Evolutionary conservation across 2,797 vertebrate genomes (phyloP).

Genomic region (Heterohyrax brucei): DNA sequence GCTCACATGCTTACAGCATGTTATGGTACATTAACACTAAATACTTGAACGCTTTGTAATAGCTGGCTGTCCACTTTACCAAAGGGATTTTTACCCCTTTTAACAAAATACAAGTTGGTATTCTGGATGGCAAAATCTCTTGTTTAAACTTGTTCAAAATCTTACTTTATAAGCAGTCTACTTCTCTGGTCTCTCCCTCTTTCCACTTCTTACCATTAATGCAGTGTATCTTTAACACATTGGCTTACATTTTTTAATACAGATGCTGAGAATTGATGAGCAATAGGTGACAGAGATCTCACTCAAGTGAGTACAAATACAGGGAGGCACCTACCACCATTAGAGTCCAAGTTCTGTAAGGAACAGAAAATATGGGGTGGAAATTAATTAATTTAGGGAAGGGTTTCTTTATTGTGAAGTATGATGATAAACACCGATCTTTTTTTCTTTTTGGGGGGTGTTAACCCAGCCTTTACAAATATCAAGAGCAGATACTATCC

Average conservation of each 20-base stretch:
- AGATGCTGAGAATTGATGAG: conserved; percentile 10
- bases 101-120: neutral
- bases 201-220: conserved; percentile 7
- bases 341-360: neutral
- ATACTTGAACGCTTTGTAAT: conserved; percentile 9
- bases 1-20: neutral
- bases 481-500: neutral
- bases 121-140: conserved; percentile 28
- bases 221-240: neutral
- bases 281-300: neutral
- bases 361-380: neutral
- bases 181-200: neutral
- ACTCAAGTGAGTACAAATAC: neutral
- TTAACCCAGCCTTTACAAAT: neutral
- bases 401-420: neutral
- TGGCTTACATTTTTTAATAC: neutral
- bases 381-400: conserved; percentile 1
- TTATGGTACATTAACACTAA: neutral
- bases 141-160: conserved; percentile 58
- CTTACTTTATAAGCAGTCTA: neutral
- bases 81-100: neutral
- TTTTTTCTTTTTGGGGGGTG: neutral
- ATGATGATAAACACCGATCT: conserved; percentile 18
- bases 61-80: neutral
- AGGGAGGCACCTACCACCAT: neutral